Evolutionary conservation across 2,888 invertebrate genomes (phyloP).

Genomic region (Cremastinae sp.): DNA sequence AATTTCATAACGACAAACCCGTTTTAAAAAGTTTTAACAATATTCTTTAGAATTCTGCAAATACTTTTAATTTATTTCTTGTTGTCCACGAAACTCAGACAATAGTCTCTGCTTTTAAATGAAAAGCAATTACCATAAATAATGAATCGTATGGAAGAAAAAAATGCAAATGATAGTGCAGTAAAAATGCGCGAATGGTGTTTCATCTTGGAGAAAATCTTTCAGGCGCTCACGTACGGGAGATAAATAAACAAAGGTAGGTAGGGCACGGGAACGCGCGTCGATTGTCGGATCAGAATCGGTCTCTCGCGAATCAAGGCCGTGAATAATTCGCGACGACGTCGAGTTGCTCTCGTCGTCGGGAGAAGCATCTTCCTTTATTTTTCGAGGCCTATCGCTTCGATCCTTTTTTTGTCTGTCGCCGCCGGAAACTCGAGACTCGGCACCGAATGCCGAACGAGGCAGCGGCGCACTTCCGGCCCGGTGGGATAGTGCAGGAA

Average conservation of each 20-base stretch:
- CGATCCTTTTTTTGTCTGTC: neutral
- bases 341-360: slow-evolving; percentile 20
- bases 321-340: slow-evolving; percentile 55
- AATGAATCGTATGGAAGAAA: no score
- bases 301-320: slow-evolving; percentile 54
- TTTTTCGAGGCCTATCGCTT: neutral
- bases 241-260: neutral
- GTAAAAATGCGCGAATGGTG: neutral
- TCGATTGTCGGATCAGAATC: slow-evolving; percentile 52
- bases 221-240: neutral
- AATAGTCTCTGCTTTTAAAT: no score
- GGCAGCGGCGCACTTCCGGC: slow-evolving; percentile 54
- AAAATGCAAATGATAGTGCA: slow-evolving; percentile 1
- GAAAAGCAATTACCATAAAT: no score
- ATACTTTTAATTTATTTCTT: no score
- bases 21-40: no score
- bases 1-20: no score
- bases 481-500: slow-evolving; percentile 11
- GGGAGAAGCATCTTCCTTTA: neutral
- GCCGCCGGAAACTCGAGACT: slow-evolving; percentile 25
- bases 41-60: no score
- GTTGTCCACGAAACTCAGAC: no score
- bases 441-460: slow-evolving; percentile 57
- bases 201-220: neutral
- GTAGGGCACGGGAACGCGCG: slow-evolving; percentile 35